phyloP scores from a whole-genome alignment of 2,113 vertebrate genomes.

The Laticauda laticaudata region DNA sequence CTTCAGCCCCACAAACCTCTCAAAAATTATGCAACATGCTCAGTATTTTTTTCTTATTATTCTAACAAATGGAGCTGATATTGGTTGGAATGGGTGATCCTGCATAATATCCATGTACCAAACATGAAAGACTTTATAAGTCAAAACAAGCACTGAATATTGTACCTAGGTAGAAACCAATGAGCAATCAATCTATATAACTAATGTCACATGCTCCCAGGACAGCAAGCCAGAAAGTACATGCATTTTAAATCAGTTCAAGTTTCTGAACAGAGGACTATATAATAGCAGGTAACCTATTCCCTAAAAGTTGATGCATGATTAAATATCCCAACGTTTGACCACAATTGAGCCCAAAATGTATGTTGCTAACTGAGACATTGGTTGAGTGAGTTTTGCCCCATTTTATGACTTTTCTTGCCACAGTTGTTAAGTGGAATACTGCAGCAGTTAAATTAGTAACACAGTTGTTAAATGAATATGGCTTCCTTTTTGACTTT shows the following conservation, averaged over 20 bases:
- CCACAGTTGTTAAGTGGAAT: background rate
- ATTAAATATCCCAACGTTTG: background rate
- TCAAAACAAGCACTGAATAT: background rate
- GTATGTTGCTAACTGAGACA: background rate
- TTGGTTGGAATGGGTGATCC: background rate
- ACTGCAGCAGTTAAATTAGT: background rate
- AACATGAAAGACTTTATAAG: background rate
- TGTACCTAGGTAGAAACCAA: background rate
- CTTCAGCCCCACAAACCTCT: background rate
- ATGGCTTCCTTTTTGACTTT: background rate
- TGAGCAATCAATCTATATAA: background rate
- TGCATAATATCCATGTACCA: background rate
- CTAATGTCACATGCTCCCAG: background rate
- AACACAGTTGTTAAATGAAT: background rate
- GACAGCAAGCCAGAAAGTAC: background rate
- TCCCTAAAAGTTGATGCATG: background rate
- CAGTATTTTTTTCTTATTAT: background rate
- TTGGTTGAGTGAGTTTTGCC: background rate
- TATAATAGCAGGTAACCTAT: background rate
- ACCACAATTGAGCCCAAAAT: background rate
- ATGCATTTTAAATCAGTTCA: background rate
- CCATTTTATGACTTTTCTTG: background rate
- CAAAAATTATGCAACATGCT: background rate
- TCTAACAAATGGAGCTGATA: background rate
- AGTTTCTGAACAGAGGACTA: background rate